Conservation (phyloP, 2,113 vertebrate species). For the Clarias gariepinus region DNA sequence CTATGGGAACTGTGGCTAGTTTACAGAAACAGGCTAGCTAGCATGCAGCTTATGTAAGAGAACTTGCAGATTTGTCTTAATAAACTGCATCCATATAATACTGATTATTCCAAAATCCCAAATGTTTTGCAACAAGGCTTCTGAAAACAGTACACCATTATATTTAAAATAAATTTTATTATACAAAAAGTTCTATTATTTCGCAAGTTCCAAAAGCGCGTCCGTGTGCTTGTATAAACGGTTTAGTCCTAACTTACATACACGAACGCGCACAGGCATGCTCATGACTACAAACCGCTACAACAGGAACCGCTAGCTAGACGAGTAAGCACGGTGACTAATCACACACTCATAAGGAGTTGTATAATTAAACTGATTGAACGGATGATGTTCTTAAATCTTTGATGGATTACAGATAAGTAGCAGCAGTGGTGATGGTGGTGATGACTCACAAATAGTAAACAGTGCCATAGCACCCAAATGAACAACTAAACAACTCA, state of each 20-base stretch:
- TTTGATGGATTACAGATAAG: neutral
- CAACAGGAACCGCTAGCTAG: neutral
- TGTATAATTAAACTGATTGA: neutral
- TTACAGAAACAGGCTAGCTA: neutral
- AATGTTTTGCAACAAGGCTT: too few relatives aligned
- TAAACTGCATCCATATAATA: neutral
- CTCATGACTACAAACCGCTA: neutral
- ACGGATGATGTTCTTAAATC: neutral
- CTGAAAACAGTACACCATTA: too few relatives aligned
- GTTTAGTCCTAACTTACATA: too few relatives aligned
- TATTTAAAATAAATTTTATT: too few relatives aligned
- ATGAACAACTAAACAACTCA: neutral
- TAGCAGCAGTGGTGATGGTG: too few relatives aligned
- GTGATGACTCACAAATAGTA: neutral
- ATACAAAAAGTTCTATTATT: neutral
- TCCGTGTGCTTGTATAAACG: too few relatives aligned
- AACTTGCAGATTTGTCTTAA: neutral
- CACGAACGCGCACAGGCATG: neutral
- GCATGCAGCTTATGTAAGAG: neutral
- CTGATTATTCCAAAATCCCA: neutral
- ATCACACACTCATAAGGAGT: neutral
- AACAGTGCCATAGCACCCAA: neutral
- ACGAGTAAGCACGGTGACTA: neutral
- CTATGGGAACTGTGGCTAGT: neutral
- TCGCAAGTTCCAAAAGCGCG: neutral